Conservation (phyloP, 2,797 vertebrate genomes). For the Iguana delicatissima region DNA sequence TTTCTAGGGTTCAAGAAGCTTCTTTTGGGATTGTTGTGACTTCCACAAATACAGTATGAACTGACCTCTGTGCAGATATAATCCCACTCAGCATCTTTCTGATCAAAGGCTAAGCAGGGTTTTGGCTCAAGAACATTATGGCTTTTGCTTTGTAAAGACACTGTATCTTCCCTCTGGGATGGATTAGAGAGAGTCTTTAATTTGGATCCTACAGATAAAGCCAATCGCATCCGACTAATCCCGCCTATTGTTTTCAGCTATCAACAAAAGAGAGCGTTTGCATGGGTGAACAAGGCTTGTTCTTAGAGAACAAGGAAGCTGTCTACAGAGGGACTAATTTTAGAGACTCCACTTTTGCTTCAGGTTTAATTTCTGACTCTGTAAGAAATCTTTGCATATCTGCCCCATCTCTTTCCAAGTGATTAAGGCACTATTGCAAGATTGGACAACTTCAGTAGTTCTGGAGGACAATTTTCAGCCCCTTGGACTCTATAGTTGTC, state of each 20-base stretch:
- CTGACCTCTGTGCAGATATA: conserved; percentile 24
- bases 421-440: background rate
- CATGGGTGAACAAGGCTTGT: conserved; percentile 15
- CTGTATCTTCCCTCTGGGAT: conserved; percentile 35
- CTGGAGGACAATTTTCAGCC: too few relatives aligned
- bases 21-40: background rate
- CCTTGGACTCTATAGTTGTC: too few relatives aligned
- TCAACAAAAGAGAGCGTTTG: conserved; percentile 34
- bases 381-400: background rate
- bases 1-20: conserved; percentile 10
- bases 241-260: conserved; percentile 29
- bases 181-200: conserved; percentile 27
- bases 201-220: conserved; percentile 45
- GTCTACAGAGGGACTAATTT: conserved; percentile 30
- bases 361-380: conserved; percentile 10
- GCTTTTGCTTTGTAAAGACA: conserved; percentile 6
- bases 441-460: too few relatives aligned
- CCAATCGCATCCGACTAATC: conserved; percentile 16
- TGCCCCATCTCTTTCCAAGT: background rate
- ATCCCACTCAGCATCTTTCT: conserved; percentile 20
- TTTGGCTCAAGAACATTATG: conserved; percentile 46
- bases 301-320: background rate
- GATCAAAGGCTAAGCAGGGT: background rate
- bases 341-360: conserved; percentile 15
- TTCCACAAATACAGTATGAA: background rate